Conservation (phyloP, 2,797 vertebrate genomes). For the Gallinago solitaria region DNA sequence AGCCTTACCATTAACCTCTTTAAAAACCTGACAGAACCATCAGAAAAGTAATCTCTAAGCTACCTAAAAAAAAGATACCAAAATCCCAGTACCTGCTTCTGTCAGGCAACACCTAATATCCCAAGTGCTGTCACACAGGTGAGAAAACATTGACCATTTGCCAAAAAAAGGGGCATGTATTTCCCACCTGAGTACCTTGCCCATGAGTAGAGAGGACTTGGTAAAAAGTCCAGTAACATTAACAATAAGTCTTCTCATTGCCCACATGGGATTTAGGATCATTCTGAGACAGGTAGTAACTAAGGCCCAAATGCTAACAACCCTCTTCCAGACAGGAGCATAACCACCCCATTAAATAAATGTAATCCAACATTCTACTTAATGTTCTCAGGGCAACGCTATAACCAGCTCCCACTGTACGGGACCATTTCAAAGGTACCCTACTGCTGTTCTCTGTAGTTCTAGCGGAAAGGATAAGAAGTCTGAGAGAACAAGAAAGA, state of each 20-base stretch:
- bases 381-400: fast-evolving
- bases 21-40: background rate
- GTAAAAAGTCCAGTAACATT: background rate
- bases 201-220: background rate
- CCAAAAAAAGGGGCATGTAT: background rate
- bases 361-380: background rate
- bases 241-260: background rate
- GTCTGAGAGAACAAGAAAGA: background rate
- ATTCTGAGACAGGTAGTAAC: background rate
- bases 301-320: background rate
- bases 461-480: background rate
- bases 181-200: background rate
- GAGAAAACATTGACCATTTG: background rate
- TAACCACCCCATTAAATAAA: background rate
- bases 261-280: background rate
- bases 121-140: background rate
- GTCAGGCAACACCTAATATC: background rate
- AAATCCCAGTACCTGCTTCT: background rate
- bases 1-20: background rate
- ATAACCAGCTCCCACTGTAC: background rate
- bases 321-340: background rate
- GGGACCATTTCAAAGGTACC: background rate
- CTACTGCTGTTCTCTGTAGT: background rate
- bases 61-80: background rate
- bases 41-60: background rate